Evolutionary conservation across 2,888 invertebrate genomes (phyloP), one percentile per base, ranked within the genome.

Genomic region (Heliothis peltigera): DNA sequence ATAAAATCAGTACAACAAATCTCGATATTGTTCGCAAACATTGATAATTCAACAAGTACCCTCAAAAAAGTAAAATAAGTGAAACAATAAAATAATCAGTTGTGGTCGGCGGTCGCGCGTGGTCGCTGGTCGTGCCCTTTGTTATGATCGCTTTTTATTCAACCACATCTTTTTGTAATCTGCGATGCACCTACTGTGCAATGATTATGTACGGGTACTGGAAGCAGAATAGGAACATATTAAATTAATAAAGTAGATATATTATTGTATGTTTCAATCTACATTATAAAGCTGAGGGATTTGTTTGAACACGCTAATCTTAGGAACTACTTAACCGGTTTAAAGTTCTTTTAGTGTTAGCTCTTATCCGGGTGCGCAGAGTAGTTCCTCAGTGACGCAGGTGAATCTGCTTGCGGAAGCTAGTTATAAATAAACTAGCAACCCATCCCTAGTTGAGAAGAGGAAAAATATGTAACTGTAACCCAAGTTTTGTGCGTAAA

Each of bases 151-250:
- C 85, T 87, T 90, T 90, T 90, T 89, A 85, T 86, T 84, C 81
- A 80, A 76, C 82, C 84, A 68, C 77, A 88, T 89, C 89, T 89
- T 91, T 90, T 89, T 90, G 90, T 87, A 89, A 87, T 90, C 89
- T 87, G 84, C 79, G 84, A 85, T 87, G 87, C 80, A 85, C 86
- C 88, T 87, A 88, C 91, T 84, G 89, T 84, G 89, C 88, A 89
- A 90, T 90, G 86, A 91, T 88, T 86, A 82, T 89, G 89, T 87
- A 84, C 79, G 52, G 44, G 85, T 87, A 90, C 82, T 52, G 86
- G 51, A 56, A 12, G 84, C 86, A 88, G 58, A 70, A 76, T 60
- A 61, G 42, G 10, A 17, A n/a, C 4, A 32, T 42, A 44, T 44
- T 46, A 6, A 1, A 43, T 47, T 4, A 17, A 44, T 57, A 22